Evolutionary conservation across 2,113 vertebrate genomes (phyloP).

Genomic region (Suricata suricatta): DNA sequence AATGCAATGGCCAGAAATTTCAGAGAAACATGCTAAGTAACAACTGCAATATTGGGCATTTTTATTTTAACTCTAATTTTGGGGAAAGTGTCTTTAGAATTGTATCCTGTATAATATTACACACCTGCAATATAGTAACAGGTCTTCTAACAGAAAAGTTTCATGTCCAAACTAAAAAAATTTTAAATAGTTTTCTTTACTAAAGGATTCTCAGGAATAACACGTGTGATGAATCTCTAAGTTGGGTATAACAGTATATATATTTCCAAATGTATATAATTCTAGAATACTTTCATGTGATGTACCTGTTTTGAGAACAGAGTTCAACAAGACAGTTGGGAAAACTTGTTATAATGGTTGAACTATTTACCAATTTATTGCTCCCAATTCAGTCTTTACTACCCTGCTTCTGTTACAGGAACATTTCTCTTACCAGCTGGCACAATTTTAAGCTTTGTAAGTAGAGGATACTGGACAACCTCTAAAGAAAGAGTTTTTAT

Average conservation of each 20-base stretch:
- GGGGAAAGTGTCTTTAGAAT: not conserved
- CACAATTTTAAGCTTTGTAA: not conserved
- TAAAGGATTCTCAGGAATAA: not conserved
- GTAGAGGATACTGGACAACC: not conserved
- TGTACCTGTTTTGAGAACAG: not conserved
- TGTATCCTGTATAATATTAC: not conserved
- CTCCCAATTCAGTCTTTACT: not conserved
- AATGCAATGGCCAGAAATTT: constrained; percentile 20
- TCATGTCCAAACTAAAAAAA: constrained; percentile 4
- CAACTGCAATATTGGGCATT: not conserved
- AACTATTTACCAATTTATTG: constrained; percentile 18
- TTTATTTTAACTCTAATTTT: constrained; percentile 41
- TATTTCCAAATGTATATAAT: not conserved
- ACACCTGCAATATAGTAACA: not conserved
- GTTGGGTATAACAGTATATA: not conserved
- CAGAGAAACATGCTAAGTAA: constrained; percentile 20
- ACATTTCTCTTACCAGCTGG: not conserved
- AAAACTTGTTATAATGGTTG: not conserved
- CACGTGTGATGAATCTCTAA: not conserved
- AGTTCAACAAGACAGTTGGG: constrained; percentile 3
- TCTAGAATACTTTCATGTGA: not conserved
- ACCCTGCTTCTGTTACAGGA: not conserved
- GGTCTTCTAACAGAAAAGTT: not conserved
- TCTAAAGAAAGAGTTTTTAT: not conserved
- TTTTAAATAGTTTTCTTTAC: not conserved